phyloP scores from a whole-genome alignment of 2,113 vertebrate genomes.

The Poeciliopsis prolifica region DNA sequence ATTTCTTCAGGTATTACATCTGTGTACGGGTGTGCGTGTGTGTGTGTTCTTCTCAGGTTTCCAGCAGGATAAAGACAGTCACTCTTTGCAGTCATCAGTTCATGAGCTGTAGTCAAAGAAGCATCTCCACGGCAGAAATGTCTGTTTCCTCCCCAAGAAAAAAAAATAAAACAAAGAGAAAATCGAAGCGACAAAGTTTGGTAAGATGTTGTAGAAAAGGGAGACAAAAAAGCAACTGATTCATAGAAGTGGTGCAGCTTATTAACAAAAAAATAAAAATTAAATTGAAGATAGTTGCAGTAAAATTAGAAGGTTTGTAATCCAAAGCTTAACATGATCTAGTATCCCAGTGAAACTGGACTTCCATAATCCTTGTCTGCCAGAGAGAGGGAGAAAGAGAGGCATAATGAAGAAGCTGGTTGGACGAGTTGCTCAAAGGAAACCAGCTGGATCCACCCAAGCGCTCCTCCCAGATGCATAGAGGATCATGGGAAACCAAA shows the following conservation, averaged over 20 bases:
- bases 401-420: conserved; percentile 9
- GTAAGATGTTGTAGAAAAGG: neutral
- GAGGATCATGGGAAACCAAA: conserved; percentile 35
- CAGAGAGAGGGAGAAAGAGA: neutral
- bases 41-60: conserved; percentile 38
- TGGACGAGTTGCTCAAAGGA: neutral
- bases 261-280: neutral
- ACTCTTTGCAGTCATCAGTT: conserved; percentile 33
- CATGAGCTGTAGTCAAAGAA: conserved; percentile 28
- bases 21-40: conserved; percentile 22
- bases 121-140: neutral
- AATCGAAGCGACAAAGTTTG: neutral
- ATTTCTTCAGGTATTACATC: neutral
- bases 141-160: neutral
- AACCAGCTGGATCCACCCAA: conserved; percentile 8
- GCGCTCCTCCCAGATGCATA: conserved; percentile 11
- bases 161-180: neutral
- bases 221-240: neutral
- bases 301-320: neutral
- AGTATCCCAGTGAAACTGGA: neutral
- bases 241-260: neutral
- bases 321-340: conserved; percentile 14
- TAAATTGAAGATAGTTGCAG: neutral
- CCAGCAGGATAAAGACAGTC: conserved; percentile 43
- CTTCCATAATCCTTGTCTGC: neutral